Percentiles rank a stretch among this genome's conserved stretches.
Evolutionary conservation across 1,140 invertebrate species (phyloP).

Genomic region (Drosophila funebris): DNA sequence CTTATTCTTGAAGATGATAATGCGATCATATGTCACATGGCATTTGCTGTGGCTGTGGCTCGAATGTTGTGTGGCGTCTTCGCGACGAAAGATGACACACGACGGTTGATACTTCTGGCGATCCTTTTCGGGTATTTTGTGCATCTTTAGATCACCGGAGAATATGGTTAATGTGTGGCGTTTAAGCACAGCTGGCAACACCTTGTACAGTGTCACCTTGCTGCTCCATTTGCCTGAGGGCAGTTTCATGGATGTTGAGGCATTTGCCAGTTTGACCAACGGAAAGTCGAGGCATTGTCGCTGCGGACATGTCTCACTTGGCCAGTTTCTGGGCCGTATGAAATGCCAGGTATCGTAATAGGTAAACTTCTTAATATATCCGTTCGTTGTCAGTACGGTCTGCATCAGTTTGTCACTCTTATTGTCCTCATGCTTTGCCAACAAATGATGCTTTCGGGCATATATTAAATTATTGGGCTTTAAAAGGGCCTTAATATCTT

Average conservation of each 20-base stretch:
- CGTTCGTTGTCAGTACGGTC: not conserved
- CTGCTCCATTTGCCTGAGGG: conserved; percentile 63
- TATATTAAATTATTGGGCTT: not conserved
- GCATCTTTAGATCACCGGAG: conserved; percentile 69
- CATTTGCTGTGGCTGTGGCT: conserved; percentile 41
- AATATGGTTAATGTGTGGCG: conserved; percentile 60
- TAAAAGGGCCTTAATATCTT: too few relatives aligned
- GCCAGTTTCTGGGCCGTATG: conserved; percentile 39
- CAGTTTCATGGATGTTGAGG: conserved; percentile 48
- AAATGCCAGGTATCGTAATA: conserved; percentile 81
- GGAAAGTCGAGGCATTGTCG: conserved; percentile 63
- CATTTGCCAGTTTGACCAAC: conserved; percentile 75
- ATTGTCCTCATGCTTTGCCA: not conserved
- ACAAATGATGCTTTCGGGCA: not conserved
- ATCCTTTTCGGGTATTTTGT: conserved; percentile 69
- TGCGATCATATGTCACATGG: conserved; percentile 69
- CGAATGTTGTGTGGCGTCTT: not conserved
- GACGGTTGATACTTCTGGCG: conserved; percentile 76
- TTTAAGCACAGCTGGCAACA: conserved; percentile 36
- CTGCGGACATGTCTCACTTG: conserved; percentile 19
- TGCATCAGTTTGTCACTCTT: not conserved
- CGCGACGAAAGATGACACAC: conserved; percentile 72
- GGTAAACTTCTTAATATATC: conserved; percentile 64
- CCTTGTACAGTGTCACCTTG: conserved; percentile 75
- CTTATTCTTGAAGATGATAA: conserved; percentile 76